Conservation (phyloP, 1,140 invertebrate genomes). For the Macrocentrus cingulum region DNA sequence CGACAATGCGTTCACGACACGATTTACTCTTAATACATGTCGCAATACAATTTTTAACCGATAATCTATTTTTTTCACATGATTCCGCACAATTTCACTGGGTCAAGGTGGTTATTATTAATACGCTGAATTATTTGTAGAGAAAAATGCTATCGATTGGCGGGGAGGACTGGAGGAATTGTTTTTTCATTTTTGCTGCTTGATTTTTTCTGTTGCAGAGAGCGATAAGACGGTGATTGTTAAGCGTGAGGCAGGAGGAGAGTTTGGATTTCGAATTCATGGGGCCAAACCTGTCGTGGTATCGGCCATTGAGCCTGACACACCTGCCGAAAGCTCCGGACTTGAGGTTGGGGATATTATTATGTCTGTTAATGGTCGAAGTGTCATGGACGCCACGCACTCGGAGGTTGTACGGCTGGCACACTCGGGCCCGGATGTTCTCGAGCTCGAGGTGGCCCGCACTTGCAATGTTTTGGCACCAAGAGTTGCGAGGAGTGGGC, state of each 20-base stretch:
- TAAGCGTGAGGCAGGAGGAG: slow-evolving; percentile 74
- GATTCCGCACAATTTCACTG: not conserved
- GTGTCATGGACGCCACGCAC: slow-evolving; percentile 88
- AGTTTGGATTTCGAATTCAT: slow-evolving; percentile 95
- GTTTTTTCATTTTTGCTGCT: not conserved
- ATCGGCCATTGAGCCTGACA: slow-evolving; percentile 89
- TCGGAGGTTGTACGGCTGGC: slow-evolving; percentile 94
- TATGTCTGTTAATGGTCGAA: slow-evolving; percentile 83
- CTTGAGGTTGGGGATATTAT: slow-evolving; percentile 93
- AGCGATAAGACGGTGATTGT: slow-evolving; percentile 85
- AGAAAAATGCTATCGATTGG: too few relatives aligned
- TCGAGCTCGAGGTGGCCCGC: slow-evolving; percentile 85
- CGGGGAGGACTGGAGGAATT: too few relatives aligned
- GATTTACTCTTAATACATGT: slow-evolving; percentile 26
- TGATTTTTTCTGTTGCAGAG: slow-evolving; percentile 62
- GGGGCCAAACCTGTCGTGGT: slow-evolving; percentile 94
- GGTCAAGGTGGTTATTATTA: not conserved
- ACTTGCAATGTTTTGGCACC: slow-evolving; percentile 79
- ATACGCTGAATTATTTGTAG: too few relatives aligned
- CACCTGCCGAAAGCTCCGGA: slow-evolving; percentile 86
- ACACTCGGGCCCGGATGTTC: slow-evolving; percentile 80
- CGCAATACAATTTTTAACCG: not conserved
- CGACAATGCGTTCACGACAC: slow-evolving; percentile 32
- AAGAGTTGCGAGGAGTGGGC: slow-evolving; percentile 42
- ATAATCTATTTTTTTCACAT: slow-evolving; percentile 2